Conservation (phyloP, 2,888 invertebrate genomes). For the Bruchidius siliquastri region DNA sequence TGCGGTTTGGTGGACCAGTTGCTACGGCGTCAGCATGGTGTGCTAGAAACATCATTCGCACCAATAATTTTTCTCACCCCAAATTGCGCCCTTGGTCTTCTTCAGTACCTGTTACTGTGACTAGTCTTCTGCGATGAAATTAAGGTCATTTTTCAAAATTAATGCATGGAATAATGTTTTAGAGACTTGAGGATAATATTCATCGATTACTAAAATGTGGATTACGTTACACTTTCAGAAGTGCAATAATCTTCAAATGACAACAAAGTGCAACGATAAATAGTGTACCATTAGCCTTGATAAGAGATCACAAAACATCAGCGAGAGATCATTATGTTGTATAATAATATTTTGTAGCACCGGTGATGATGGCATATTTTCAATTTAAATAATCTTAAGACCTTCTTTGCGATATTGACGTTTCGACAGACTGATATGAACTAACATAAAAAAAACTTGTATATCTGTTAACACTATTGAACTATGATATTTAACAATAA, state of each 20-base stretch:
- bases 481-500: slow-evolving; percentile 33
- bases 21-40: too few relatives aligned
- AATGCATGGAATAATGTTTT: too few relatives aligned
- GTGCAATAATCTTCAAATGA: neutral
- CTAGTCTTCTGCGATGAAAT: too few relatives aligned
- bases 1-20: too few relatives aligned
- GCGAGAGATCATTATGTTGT: neutral
- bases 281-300: neutral
- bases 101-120: too few relatives aligned
- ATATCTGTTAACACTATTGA: slow-evolving; percentile 30
- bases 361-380: slow-evolving; percentile 14
- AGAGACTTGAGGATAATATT: too few relatives aligned
- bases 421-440: slow-evolving; percentile 21
- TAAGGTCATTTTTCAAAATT: too few relatives aligned
- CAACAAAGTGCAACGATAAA: slow-evolving; percentile 5
- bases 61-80: too few relatives aligned
- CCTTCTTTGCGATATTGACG: slow-evolving; percentile 17
- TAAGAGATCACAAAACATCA: neutral
- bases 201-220: too few relatives aligned
- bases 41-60: too few relatives aligned
- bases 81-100: too few relatives aligned
- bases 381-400: slow-evolving; percentile 25
- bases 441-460: slow-evolving; percentile 28
- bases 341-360: neutral
- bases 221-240: too few relatives aligned